Conservation (phyloP, 2,113 vertebrate species). For the Dasyprocta punctata region DNA sequence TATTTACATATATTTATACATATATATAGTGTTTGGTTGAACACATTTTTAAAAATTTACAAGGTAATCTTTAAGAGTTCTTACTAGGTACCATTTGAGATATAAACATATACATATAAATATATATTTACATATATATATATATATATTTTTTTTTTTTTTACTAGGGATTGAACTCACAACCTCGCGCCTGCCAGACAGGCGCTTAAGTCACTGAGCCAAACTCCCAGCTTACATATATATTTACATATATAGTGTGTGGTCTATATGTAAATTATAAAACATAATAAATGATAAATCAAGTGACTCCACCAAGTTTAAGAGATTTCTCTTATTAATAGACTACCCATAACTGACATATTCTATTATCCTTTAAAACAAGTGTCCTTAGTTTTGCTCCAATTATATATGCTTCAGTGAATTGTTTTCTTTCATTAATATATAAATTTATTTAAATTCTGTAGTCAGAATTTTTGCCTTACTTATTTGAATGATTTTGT, state of each 20-base stretch:
- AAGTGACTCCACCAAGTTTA: constrained; percentile 12
- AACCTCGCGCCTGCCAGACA: too few relatives aligned
- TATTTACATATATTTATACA: too few relatives aligned
- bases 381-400: constrained; percentile 19
- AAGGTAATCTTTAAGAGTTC: too few relatives aligned
- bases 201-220: too few relatives aligned
- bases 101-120: too few relatives aligned
- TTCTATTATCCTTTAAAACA: neutral
- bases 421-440: constrained; percentile 19
- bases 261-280: constrained; percentile 9
- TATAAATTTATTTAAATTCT: constrained; percentile 46
- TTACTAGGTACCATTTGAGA: too few relatives aligned
- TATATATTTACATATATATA: too few relatives aligned
- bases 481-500: constrained; percentile 40
- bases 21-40: neutral
- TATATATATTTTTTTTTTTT: too few relatives aligned
- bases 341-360: neutral
- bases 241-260: neutral
- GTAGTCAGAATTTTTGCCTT: constrained; percentile 25
- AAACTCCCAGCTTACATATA: too few relatives aligned
- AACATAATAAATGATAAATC: constrained; percentile 35
- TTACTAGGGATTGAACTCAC: too few relatives aligned
- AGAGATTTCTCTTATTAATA: constrained; percentile 7
- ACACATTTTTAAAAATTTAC: too few relatives aligned
- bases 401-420: constrained; percentile 17